Percentiles rank a stretch among this genome's conserved stretches.
phyloP scores from a whole-genome alignment of 2,888 invertebrate genomes.

The Stomorhina lunata region DNA sequence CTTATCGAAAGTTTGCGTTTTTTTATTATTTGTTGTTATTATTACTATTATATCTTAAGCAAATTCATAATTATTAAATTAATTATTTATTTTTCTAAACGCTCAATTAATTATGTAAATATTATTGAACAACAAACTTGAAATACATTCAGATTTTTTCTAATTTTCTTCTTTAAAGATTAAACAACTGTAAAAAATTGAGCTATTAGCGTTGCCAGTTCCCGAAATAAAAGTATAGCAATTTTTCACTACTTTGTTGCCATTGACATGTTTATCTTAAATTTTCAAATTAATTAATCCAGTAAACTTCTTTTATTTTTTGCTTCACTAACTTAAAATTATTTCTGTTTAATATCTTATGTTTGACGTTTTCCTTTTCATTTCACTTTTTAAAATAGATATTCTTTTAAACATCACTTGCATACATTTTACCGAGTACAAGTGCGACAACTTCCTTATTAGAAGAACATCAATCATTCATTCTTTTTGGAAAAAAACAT shows the following conservation, averaged over 20 bases:
- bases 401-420: neutral
- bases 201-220: too few relatives aligned
- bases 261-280: too few relatives aligned
- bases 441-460: slow-evolving; percentile 13
- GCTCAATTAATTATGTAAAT: neutral
- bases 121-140: too few relatives aligned
- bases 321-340: neutral
- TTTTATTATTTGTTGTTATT: neutral
- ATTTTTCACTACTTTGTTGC: too few relatives aligned
- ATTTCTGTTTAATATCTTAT: neutral
- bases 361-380: neutral
- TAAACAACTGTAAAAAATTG: too few relatives aligned
- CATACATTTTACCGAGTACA: too few relatives aligned
- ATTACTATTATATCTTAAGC: neutral
- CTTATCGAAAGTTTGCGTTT: neutral
- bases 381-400: neutral
- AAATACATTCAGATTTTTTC: too few relatives aligned
- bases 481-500: slow-evolving; percentile 27
- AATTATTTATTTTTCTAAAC: slow-evolving; percentile 2
- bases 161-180: too few relatives aligned
- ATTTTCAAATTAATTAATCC: too few relatives aligned
- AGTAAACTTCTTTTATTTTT: too few relatives aligned
- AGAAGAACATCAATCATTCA: slow-evolving; percentile 44
- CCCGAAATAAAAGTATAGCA: too few relatives aligned
- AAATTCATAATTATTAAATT: neutral